Evolutionary conservation across 2,888 invertebrate species (phyloP), one percentile per base, ranked within the genome.

Genomic region (Amorpha juglandis): DNA sequence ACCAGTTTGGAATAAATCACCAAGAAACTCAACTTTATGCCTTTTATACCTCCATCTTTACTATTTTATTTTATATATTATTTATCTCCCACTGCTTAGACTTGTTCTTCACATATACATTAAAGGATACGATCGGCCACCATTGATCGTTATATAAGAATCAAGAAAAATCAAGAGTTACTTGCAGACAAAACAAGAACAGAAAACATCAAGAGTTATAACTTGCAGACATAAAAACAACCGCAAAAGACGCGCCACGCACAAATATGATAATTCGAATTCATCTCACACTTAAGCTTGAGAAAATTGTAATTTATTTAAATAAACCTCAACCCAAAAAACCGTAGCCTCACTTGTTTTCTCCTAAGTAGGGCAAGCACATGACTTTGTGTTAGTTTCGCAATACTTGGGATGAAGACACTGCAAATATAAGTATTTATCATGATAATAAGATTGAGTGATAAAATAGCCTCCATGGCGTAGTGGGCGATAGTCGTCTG

Each of bases 261-360:
- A 9, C 16, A 55, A 42, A 58, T 12, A 6, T 4, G 38, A 3
- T 42, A 12, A 58, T 58, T 21, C 11, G 6, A 12, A 58, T 42
- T 58, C 58, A 58, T 42, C 58, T 58, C 58, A 58, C 58, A 58
- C 12, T 35, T 16, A 9, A 50, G 19, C 38, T 58, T 58, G 38
- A 27, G 33, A 58, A 42, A 12, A 4, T 33, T 58, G 11, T 58
- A 42, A 19, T 58, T 12, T 35, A 55, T 55, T 55, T 58, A 38
- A 58, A 58, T 58, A 42, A 58, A 58, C 58, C 38, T 58, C 38
- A 58, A 58, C 58, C 19, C 58, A 58, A 9, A 58, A 58, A 58
- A 58, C 19, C 58, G 21, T 19, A 58, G 42, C 58, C 58, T 42
- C 58, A 35, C 6, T 58, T 42, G 19, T 55, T 55, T 55, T 55